Base-by-base conservation (phyloP, 1,140 invertebrate species). In the Sesamia nonagrioides region DNA sequence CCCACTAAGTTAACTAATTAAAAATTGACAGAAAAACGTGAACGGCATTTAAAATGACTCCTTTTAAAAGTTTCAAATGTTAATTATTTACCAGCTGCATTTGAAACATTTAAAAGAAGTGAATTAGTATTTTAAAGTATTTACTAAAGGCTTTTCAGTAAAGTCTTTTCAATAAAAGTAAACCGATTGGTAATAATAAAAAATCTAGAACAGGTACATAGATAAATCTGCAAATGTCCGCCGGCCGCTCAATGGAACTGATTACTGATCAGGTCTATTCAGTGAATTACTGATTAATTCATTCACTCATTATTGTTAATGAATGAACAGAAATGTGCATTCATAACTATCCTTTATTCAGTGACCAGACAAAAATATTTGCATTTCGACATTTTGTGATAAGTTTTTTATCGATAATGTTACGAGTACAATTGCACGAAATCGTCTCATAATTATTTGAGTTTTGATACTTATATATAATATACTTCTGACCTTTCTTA, bases 241-340 rank as follows among this genome's bases (percentile, higher is more conserved):
- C 13, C 17, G 42, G 17, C 18, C 8, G 60, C 42, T 69, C n/a
- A 69, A 69, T 69, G 42, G 40, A 13, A 1, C 42, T 50, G 66
- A 69, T 69, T 50, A 69, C 42, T 69, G 66, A 69, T 50, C 61
- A 66, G 35, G 11, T 11, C 37, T 42, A 66, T 66, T 66, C n/a
- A 66, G 17, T 4, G 61, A 42, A 17, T 58, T 27, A 58, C 37
- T 66, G 9, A 66, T 69, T 69, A 69, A 50, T 50, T 50, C 9
- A 69, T 45, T 18, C 18, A 48, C 15, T 69, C 48, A 69, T 48
- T 18, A 66, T 45, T 15, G 35, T n/a, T 63, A 37, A 37, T 61
- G 33, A 69, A 69, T 50, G 42, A 50, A 69, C 18, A 15, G 66
- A n/a, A 48, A 48, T 27, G 15, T 69, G 66, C 66, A 33, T 5